Percentiles rank a stretch among this genome's conserved stretches.
Evolutionary conservation across 2,888 invertebrate species (phyloP).

Genomic region (Andrena fulva): DNA sequence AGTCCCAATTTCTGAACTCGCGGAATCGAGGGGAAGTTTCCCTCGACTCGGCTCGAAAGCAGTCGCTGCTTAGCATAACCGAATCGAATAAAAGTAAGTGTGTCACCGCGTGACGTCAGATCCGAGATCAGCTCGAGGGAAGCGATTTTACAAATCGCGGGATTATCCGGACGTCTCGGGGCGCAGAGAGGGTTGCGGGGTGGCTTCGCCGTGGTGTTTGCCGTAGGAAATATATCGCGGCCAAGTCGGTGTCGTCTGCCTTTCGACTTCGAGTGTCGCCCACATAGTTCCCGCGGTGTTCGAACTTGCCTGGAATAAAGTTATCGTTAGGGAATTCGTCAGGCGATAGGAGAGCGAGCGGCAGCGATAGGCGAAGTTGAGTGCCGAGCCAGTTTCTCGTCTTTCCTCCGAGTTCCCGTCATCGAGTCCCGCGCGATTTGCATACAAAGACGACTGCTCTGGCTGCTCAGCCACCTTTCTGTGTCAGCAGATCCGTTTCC

Average conservation of each 20-base stretch:
- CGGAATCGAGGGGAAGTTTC: not conserved
- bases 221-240: slow-evolving; percentile 43
- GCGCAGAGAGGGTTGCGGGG: slow-evolving; percentile 19
- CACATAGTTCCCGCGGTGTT: slow-evolving; percentile 23
- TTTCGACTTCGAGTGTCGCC: slow-evolving; percentile 34
- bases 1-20: slow-evolving; percentile 6
- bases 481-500: slow-evolving; percentile 47
- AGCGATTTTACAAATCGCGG: slow-evolving; percentile 59
- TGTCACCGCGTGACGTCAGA: slow-evolving; percentile 44
- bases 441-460: slow-evolving; percentile 68
- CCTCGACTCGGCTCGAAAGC: slow-evolving; percentile 7
- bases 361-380: slow-evolving; percentile 47
- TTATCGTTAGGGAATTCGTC: slow-evolving; percentile 79
- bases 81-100: slow-evolving; percentile 31
- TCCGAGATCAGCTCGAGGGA: slow-evolving; percentile 46
- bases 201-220: slow-evolving; percentile 41
- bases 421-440: slow-evolving; percentile 66
- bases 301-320: slow-evolving; percentile 72
- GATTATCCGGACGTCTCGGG: slow-evolving; percentile 44
- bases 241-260: slow-evolving; percentile 29
- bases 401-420: slow-evolving; percentile 48
- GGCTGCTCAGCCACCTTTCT: slow-evolving; percentile 40
- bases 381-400: slow-evolving; percentile 62
- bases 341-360: slow-evolving; percentile 69
- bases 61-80: slow-evolving; percentile 33